Evolutionary conservation across 2,888 invertebrate genomes (phyloP), one percentile per base, ranked within the genome.

Genomic region (Mystacides longicornis): DNA sequence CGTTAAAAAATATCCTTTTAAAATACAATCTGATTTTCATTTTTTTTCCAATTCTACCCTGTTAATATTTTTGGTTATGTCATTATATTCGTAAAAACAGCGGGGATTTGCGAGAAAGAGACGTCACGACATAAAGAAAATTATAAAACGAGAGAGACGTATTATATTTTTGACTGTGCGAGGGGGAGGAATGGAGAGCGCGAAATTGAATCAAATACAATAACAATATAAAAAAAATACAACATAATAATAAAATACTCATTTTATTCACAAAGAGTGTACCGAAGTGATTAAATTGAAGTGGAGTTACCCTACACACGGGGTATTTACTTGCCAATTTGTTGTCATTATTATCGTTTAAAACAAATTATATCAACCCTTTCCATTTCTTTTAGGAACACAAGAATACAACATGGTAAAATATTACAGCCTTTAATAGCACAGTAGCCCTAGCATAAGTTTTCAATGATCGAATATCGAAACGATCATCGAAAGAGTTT

Each of bases 91-190:
- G 14, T 37, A 37, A 37, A 37, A 37, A 37, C 37, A 16, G 37
- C 37, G 37, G 37, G n/a, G 37, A 37, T 37, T 37, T 14, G 51
- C 48, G 53, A 45, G 46, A 50, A 27, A 47, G 45, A 45, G 45
- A 45, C 11, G 14, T 11, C 18, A 21, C 18, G 9, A 45, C 11
- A 45, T 5, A 19, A 3, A 45, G 3, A 45, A 21, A 3, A 21
- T 7, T 19, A 19, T 11, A 45, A 14, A 45, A 14, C 18, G 45
- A 45, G 45, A 45, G n/a, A 19, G 45, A 45, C 4, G 5, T 16
- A 37, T 7, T 37, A 37, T 37, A 37, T 37, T 37, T 37, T 37
- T 37, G 4, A 37, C 16, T 37, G 16, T n/a, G 45, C 11, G 45
- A 19, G 45, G 14, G 18, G 4, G 20, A 19, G 45, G 4, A 3